Evolutionary conservation across 2,797 vertebrate genomes (phyloP), one percentile per base, ranked within the genome.

Genomic region (Phoeniculus purpureus): DNA sequence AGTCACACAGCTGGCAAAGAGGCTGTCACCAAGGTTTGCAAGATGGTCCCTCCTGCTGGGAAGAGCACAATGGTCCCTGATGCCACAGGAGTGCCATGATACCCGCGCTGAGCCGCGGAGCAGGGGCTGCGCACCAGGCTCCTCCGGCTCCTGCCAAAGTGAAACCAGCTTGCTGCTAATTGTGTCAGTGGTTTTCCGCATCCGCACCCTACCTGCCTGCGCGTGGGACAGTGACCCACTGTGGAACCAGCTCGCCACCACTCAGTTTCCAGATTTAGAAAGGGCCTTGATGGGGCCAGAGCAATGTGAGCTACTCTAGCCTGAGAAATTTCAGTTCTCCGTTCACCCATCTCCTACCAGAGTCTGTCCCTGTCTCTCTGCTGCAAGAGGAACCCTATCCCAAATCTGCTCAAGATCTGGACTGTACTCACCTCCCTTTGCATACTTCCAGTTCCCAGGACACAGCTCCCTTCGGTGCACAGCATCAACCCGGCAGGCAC

Each of bases 101-200:
- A 3, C 2, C 6, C 4, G 43, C 0, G 0, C 37, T 0, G 0
- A 52, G 55, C 1, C 0, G 34, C 7, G 1, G n/a, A 40, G 61
- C 55, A 0, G 4, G 21, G 26, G 58, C 50, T 58, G 34, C 43
- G 4, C 4, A 1, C 12, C 0, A 4, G 25, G 54, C 70, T 74
- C 19, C 52, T n/a, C 12, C 3, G 20, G 6, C 2, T 31, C 27
- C 22, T 20, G 55, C 78, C 5, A 1, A 22, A 67, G 61, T 1
- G 5, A 58, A 84, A 47, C 16, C 58, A 15, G 55, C 52, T 26
- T 0, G 18, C 59, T 76, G 88, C 68, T 31, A 45, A 77, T 12
- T 5, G 65, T 5, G 22, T 13, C 2, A 3, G 77, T 32, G 95
- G 79, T 62, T 94, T 20, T 75, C 92, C 92, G 85, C 90, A 87